Conservation (phyloP, 2,888 invertebrate genomes). For the Mycalesis mineus region DNA sequence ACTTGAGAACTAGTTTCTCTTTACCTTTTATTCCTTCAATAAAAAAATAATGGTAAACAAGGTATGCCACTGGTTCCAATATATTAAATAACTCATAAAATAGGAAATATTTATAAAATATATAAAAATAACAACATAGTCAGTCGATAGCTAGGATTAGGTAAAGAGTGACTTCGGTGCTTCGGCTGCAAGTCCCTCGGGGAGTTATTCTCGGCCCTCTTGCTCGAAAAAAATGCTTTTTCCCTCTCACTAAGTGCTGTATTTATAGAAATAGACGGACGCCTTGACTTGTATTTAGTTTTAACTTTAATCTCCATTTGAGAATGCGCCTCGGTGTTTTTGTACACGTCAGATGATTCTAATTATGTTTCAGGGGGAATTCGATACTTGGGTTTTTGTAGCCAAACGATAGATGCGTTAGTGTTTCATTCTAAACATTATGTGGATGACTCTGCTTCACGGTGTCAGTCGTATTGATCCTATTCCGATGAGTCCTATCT, state of each 20-base stretch:
- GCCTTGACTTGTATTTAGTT: conserved; percentile 58
- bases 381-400: conserved; percentile 8
- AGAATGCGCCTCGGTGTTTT: conserved; percentile 31
- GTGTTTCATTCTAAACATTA: not conserved
- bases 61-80: not conserved
- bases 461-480: too few relatives aligned
- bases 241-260: conserved; percentile 45
- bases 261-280: conserved; percentile 69
- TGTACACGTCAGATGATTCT: conserved; percentile 19
- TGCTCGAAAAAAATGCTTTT: conserved; percentile 31
- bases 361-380: conserved; percentile 14
- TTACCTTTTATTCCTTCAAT: too few relatives aligned
- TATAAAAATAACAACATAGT: conserved; percentile 21
- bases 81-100: not conserved
- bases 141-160: conserved; percentile 39
- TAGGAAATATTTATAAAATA: not conserved
- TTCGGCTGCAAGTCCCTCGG: conserved; percentile 68
- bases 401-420: not conserved
- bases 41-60: not conserved
- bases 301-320: conserved; percentile 36
- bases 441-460: too few relatives aligned
- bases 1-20: too few relatives aligned
- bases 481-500: too few relatives aligned
- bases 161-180: conserved; percentile 48
- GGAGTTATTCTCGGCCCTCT: conserved; percentile 74